phyloP scores from a whole-genome alignment of 2,888 invertebrate genomes.

The Leptinotarsa rubiginosa region DNA sequence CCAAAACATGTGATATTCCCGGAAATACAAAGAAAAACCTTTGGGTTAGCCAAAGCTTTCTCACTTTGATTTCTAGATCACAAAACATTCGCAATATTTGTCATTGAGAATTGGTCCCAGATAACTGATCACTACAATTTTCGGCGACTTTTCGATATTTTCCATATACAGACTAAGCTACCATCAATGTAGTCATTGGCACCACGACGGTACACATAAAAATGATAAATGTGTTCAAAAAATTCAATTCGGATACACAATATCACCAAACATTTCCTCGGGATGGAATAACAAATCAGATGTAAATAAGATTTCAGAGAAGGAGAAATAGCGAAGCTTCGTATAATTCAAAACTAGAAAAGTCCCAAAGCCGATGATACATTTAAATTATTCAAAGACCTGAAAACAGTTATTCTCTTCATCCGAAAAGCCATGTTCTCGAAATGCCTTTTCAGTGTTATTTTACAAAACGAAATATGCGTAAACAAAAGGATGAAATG shows the following conservation, averaged over 20 bases:
- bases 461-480: not conserved
- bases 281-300: slow-evolving; percentile 5
- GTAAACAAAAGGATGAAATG: not conserved
- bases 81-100: too few species aligned
- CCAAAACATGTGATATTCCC: too few species aligned
- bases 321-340: slow-evolving; percentile 12
- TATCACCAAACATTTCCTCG: not conserved
- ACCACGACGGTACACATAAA: not conserved
- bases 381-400: slow-evolving; percentile 35
- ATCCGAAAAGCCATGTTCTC: slow-evolving; percentile 12
- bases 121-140: too few species aligned
- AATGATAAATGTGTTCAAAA: not conserved
- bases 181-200: too few species aligned
- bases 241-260: slow-evolving; percentile 10
- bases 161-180: too few species aligned
- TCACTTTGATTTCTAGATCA: too few species aligned
- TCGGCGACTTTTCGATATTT: too few species aligned
- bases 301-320: slow-evolving; percentile 32
- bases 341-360: slow-evolving; percentile 26
- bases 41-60: too few species aligned
- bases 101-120: too few species aligned
- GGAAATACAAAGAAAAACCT: too few species aligned
- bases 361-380: slow-evolving; percentile 24
- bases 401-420: slow-evolving; percentile 18
- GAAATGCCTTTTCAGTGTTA: not conserved